Evolutionary conservation across 1,140 invertebrate genomes (phyloP).

Genomic region (Chlorops oryzae): DNA sequence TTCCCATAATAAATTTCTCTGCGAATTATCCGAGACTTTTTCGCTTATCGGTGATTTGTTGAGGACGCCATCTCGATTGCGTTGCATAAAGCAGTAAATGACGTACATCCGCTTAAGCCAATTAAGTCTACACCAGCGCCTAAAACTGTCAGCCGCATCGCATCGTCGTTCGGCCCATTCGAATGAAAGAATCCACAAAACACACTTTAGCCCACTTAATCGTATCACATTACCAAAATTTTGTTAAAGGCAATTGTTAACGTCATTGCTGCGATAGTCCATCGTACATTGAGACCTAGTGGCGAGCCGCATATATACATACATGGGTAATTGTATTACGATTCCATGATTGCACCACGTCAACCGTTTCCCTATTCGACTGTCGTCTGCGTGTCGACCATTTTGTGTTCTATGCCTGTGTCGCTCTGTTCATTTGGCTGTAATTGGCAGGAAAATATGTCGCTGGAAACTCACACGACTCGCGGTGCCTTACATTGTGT

Average conservation of each 20-base stretch:
- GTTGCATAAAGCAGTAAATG: conserved; percentile 47
- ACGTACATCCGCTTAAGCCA: conserved; percentile 42
- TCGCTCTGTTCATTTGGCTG: conserved; percentile 3
- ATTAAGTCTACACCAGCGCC: conserved; percentile 22
- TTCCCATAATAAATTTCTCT: too few relatives aligned
- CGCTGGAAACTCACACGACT: neutral
- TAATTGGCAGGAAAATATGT: neutral
- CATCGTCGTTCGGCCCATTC: neutral
- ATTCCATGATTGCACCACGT: too few relatives aligned
- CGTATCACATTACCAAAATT: conserved; percentile 45
- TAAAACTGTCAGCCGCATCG: neutral
- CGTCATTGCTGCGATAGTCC: neutral
- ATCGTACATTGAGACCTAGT: too few relatives aligned
- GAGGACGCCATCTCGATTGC: conserved; percentile 36
- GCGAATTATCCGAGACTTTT: too few relatives aligned
- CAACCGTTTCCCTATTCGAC: neutral
- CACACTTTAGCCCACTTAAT: too few relatives aligned
- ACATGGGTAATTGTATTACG: too few relatives aligned
- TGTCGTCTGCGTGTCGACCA: neutral
- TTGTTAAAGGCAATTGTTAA: too few relatives aligned
- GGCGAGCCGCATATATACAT: too few relatives aligned
- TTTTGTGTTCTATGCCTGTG: conserved; percentile 4
- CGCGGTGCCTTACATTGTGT: neutral
- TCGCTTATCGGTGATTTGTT: conserved; percentile 36
- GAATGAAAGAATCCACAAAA: conserved; percentile 40